These are phyloP conservation scores for Gymnothorax reevesii DNA, from an alignment of 2,797 vertebrate genomes.

Conservation along the genomic window DNA sequence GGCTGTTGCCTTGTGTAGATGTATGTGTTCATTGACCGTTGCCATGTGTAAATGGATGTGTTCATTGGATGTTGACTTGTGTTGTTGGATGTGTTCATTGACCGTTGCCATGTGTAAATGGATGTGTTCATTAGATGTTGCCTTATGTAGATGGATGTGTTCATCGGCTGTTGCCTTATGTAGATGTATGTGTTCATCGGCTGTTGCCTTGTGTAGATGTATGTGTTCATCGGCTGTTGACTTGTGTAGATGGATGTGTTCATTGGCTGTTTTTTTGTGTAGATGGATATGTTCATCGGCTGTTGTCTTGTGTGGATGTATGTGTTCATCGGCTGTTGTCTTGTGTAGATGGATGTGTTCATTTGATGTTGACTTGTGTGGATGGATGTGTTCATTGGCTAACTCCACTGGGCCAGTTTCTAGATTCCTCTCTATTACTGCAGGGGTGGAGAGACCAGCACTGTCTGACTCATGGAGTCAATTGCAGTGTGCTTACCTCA, in stretches of 20 bases:
- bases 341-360: neutral
- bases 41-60: neutral
- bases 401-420: slow-evolving; percentile 30
- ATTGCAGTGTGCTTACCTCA: too few species aligned
- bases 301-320: neutral
- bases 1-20: neutral
- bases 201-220: neutral
- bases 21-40: neutral
- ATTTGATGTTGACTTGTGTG: neutral
- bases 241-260: neutral
- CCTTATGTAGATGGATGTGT: neutral
- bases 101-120: neutral
- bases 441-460: neutral
- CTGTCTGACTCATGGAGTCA: neutral
- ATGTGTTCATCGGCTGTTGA: neutral
- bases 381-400: neutral
- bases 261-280: neutral
- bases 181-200: neutral
- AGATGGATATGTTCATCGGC: neutral
- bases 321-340: neutral
- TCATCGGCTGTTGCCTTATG: neutral
- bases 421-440: slow-evolving; percentile 50
- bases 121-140: neutral
- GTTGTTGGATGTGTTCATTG: neutral
- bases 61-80: neutral